Evolutionary conservation across 2,797 vertebrate genomes (phyloP), one percentile per base, ranked within the genome.

Genomic region (Chrysocyon brachyurus): DNA sequence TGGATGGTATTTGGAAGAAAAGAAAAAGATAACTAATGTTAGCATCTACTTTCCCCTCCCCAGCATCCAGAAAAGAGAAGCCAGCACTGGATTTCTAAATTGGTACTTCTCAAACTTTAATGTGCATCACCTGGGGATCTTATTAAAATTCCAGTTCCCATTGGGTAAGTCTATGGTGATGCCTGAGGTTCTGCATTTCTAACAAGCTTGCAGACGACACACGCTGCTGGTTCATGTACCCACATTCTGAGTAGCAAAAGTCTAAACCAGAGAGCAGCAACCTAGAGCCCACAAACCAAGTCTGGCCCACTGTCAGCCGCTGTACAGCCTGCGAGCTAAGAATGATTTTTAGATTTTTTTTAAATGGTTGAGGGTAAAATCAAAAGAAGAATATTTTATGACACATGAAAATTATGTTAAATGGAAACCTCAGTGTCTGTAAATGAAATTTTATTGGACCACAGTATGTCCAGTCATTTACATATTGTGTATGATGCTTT

Each of bases 61-160:
- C 14, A 91, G 63, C 52, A 21, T 84, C 57, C 91, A 66, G 87
- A 96, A 93, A 93, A 70, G 26, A 93, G 61, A 96, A 91, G 46
- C 17, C 57, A 79, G 40, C 28, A 31, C 26, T 95, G 14, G 7
- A 52, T 90, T 91, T 94, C 86, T 84, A 93, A 95, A 73, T 83
- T 15, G 16, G 57, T 72, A 77, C 54, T 40, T 87, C 64, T 84
- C 66, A 90, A 94, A 91, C n/a, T 75, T 79, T 36, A 96, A 82
- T 68, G 66, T 73, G 10, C 49, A 28, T 96, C 64, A 90, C 16
- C 36, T 88, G 1, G 61, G 56, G 15, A 86, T 84, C 70, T 95
- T 90, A 75, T 81, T 93, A 96, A 96, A 95, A 85, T 96, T 94
- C 59, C 21, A 26, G 77, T 81, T 94, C 57, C 70, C 86, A 21